Percentiles rank a stretch among this genome's conserved stretches.
Conservation (phyloP, 2,888 invertebrate species). For the Tetranychus truncatus region DNA sequence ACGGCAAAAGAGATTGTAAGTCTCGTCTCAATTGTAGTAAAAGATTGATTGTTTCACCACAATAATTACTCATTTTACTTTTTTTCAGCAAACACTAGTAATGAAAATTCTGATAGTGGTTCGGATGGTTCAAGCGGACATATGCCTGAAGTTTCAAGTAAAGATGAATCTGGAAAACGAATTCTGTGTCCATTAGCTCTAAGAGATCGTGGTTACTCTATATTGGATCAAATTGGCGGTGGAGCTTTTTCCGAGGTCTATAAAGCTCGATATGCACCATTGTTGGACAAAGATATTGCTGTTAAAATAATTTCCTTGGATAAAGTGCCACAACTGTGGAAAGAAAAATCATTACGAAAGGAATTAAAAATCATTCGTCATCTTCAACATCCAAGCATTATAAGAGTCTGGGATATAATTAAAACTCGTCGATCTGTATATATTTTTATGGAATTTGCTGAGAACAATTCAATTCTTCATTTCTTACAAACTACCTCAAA, state of each 20-base stretch:
- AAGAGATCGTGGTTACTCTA: conserved; percentile 13
- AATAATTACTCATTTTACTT: too few species aligned
- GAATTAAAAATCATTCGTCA: conserved; percentile 41
- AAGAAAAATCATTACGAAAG: conserved; percentile 42
- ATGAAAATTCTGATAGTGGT: neutral
- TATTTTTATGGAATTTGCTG: conserved; percentile 43
- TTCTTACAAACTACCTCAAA: neutral
- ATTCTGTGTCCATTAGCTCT: conserved; percentile 8
- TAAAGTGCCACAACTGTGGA: conserved; percentile 16
- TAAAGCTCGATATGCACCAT: conserved; percentile 2
- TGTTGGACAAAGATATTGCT: conserved; percentile 14
- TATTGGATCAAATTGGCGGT: conserved; percentile 14
- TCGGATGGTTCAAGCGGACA: neutral
- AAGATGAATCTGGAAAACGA: neutral
- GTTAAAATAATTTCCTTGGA: conserved; percentile 17
- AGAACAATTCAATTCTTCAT: conserved; percentile 7
- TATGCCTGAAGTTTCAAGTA: neutral
- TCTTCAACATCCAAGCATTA: conserved; percentile 41
- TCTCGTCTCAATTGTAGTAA: too few species aligned
- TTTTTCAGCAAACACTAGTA: too few species aligned
- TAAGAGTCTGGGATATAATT: conserved; percentile 41
- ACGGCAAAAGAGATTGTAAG: too few species aligned
- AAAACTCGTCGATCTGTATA: conserved; percentile 39
- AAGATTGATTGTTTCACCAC: too few species aligned
- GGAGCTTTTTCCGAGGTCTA: conserved; percentile 18